Evolutionary conservation across 2,113 vertebrate genomes (phyloP), one percentile per base, ranked within the genome.

Genomic region (Prionailurus viverrinus): DNA sequence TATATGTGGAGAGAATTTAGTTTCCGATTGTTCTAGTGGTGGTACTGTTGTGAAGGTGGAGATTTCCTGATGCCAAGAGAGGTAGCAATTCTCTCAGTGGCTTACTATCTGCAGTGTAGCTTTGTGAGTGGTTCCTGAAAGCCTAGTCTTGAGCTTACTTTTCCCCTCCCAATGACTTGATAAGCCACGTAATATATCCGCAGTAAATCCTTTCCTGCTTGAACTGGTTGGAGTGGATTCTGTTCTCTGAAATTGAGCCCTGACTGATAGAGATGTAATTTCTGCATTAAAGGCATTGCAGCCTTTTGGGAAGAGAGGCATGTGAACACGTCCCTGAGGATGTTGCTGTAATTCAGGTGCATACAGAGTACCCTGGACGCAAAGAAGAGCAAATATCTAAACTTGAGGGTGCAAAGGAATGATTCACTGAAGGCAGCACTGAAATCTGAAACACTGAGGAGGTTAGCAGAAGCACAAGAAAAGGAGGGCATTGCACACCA

Each of bases 151-250:
- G 23, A 92, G 79, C 89, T 74, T 45, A 66, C 66, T 81, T 80
- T 66, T 13, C 5, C 27, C 1, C 18, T 97, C 82, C 10, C 51
- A 51, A 9, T 80, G 74, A 82, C 27, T 58, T 39, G 27, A 29
- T 36, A 86, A 78, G 19, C 18, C 84, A 53, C 61, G 55, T 73
- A 68, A 78, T 73, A 78, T 73, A 82, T 31, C 53, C 79, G 10
- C 41, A 74, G 63, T 63, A 76, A 88, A 87, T 65, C 74, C 55
- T 91, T 97, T 94, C 53, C 78, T 95, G 66, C 48, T 95, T 83
- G 68, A 97, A 80, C 61, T 53, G 33, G 82, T 80, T 82, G 9
- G 79, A 95, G 29, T 19, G 13, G 16, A 55, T 86, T 95, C 79
- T 83, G 0, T 89, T 79, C 36, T 89, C 78, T 89, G 66, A 96